A percentile compares a stretch with the other conserved stretches of the same genome.
Evolutionary conservation across 2,797 vertebrate species (phyloP).

Genomic region (Leucoraja ocellata): DNA sequence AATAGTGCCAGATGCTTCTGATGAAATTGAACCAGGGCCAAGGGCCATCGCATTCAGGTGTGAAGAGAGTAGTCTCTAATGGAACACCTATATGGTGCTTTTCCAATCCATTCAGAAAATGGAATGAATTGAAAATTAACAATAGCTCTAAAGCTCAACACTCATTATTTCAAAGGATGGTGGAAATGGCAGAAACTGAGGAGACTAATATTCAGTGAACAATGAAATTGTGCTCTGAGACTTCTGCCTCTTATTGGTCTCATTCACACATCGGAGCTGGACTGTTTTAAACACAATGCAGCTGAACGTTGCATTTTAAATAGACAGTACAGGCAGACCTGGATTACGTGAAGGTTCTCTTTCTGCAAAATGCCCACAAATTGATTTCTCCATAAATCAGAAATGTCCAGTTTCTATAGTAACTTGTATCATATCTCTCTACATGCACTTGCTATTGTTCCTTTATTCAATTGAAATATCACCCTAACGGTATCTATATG

Average conservation of each 20-base stretch:
- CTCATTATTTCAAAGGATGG: not conserved
- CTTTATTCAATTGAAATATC: too few species aligned
- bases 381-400: too few species aligned
- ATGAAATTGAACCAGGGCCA: not conserved
- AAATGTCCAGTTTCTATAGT: too few species aligned
- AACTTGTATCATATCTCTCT: too few species aligned
- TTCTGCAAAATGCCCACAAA: too few species aligned
- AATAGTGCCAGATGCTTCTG: not conserved
- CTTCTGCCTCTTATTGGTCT: not conserved
- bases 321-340: too few species aligned
- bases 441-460: too few species aligned
- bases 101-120: not conserved
- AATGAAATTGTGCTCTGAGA: not conserved
- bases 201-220: not conserved
- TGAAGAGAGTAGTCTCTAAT: not conserved
- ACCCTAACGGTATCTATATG: too few species aligned
- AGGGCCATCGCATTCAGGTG: not conserved
- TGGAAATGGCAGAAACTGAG: not conserved
- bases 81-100: not conserved
- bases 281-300: not conserved
- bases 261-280: not conserved
- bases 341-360: too few species aligned
- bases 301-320: conserved; percentile 9
- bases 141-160: not conserved
- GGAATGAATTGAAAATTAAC: conserved; percentile 1